These are phyloP conservation scores for Zaprionus kolodkinae DNA, from an alignment of 1,140 invertebrate species.

Conservation along the genomic window DNA sequence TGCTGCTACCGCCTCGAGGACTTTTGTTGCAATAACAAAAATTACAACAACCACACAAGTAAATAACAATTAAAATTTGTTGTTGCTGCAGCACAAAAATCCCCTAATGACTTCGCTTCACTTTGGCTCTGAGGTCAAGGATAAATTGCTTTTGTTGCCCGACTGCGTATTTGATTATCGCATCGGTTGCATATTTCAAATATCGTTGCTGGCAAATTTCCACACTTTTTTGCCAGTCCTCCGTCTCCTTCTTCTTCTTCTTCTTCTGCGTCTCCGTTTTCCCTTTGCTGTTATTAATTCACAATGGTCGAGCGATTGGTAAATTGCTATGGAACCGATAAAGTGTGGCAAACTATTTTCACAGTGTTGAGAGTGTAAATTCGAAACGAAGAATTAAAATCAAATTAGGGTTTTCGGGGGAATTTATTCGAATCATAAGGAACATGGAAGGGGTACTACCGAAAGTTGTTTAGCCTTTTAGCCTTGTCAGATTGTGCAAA, in stretches of 20 bases:
- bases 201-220: slow-evolving; percentile 36
- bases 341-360: not conserved
- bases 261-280: not conserved
- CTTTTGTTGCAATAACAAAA: slow-evolving; percentile 14
- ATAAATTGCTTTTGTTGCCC: slow-evolving; percentile 46
- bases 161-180: slow-evolving; percentile 28
- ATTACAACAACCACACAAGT: slow-evolving; percentile 46
- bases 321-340: not conserved
- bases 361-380: not conserved
- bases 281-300: slow-evolving; percentile 21
- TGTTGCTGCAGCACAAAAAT: slow-evolving; percentile 62
- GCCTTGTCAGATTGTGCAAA: no score
- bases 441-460: not conserved
- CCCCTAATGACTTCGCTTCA: slow-evolving; percentile 62
- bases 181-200: slow-evolving; percentile 58
- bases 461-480: no score
- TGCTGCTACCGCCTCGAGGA: slow-evolving; percentile 34
- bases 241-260: not conserved
- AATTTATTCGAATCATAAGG: not conserved
- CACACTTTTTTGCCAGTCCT: not conserved
- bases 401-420: not conserved
- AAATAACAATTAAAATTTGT: slow-evolving; percentile 79
- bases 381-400: not conserved
- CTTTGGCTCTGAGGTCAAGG: slow-evolving; percentile 64
- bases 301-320: not conserved